Percentiles rank a stretch among this genome's conserved stretches.
Conservation (phyloP, 2,888 invertebrate genomes). For the Phytoseiulus persimilis region DNA sequence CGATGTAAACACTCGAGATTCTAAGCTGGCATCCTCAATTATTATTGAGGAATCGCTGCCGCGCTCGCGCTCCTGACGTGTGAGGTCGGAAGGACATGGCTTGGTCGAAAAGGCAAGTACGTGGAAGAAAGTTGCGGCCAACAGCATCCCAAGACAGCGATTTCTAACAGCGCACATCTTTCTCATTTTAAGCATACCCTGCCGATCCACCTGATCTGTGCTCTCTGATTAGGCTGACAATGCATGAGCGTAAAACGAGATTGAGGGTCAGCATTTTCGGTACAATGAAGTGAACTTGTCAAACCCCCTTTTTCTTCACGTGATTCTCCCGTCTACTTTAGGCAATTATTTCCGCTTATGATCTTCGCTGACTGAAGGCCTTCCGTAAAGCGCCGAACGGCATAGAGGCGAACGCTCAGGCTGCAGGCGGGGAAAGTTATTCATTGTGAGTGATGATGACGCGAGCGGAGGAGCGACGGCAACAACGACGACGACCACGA, state of each 20-base stretch:
- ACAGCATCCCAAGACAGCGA: background rate
- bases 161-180: background rate
- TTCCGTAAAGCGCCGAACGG: background rate
- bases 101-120: background rate
- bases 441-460: background rate
- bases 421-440: background rate
- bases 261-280: background rate
- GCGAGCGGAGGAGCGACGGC: background rate
- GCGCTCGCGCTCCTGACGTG: background rate
- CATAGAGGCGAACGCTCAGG: background rate
- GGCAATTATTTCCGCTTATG: background rate
- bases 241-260: background rate
- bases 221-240: background rate
- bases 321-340: background rate
- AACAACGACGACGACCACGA: background rate
- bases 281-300: background rate
- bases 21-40: background rate
- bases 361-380: background rate
- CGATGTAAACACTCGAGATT: background rate
- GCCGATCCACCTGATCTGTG: background rate
- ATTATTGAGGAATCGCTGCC: background rate
- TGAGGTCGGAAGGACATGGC: background rate
- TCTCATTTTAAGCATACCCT: no score
- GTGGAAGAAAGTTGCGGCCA: background rate
- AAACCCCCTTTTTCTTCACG: background rate